Base-by-base conservation (phyloP, 2,797 vertebrate species). In the Columba guinea region DNA sequence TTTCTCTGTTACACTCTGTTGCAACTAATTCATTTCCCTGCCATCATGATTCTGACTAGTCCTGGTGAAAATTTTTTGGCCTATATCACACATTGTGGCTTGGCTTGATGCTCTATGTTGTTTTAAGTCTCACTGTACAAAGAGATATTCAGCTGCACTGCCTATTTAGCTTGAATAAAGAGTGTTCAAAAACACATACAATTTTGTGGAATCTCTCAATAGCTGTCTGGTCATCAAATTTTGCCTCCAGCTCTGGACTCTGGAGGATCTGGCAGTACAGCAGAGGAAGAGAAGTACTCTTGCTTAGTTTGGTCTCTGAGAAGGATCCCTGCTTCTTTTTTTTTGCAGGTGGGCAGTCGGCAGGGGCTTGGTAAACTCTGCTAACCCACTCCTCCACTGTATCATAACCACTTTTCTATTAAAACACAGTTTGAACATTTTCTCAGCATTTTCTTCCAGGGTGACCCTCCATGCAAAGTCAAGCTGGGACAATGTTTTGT, bases 401-500 rank as follows among this genome's bases (percentile, higher is more conserved):
- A 37, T 30, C 37, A 58, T 34, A 78, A 22, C 60, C 53, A 22
- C 30, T 49, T 87, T 68, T 84, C 48, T 82, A 41, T 75, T 63
- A 74, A 77, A 78, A 59, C 28, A 67, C 14, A 19, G 13, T 87
- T 64, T 71, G 68, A 91, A 69, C 55, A 73, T 73, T 76, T 73
- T 60, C 74, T 63, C 22, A 18, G 37, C 18, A 11, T 88, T 84
- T 94, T 79, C 28, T 91, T 51, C 63, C 65, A 76, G 37, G 56
- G 84, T 82, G n/a, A 83, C 58, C 28, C 23, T 69, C 60, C 28
- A 91, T 48, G 35, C 23, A 65, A 92, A 92, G 84, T 89, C 69
- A 92, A 92, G 20, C 55, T 91, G 92, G 58, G 39, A 85, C 51
- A 86, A 48, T 84, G 84, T 86, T 96, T 96, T 75, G 48, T 84